Percentiles rank a stretch among this genome's conserved stretches.
Conservation (phyloP, 2,797 vertebrate genomes). For the Myripristis murdjan region DNA sequence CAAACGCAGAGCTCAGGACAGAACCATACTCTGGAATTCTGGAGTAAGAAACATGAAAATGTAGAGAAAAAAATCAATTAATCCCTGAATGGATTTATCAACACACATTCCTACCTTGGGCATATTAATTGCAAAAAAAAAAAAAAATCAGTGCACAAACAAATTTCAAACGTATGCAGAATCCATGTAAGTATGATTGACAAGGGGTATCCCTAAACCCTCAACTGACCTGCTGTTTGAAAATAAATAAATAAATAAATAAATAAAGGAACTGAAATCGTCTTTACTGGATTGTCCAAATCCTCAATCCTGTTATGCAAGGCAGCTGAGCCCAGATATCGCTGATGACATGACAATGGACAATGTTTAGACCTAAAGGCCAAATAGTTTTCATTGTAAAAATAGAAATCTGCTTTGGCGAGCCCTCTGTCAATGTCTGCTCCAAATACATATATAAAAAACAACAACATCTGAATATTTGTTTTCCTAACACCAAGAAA, state of each 20-base stretch:
- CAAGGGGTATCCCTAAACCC: neutral
- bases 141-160: neutral
- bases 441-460: neutral
- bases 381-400: neutral
- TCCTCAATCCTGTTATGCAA: slow-evolving; percentile 42
- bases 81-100: no score
- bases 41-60: slow-evolving; percentile 34
- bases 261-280: neutral
- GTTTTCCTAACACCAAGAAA: no score
- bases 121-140: no score
- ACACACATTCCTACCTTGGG: no score
- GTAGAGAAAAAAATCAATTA: no score
- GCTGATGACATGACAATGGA: neutral
- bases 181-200: neutral
- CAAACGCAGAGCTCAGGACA: slow-evolving; percentile 85
- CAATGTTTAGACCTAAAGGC: neutral
- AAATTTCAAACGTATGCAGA: neutral
- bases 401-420: neutral
- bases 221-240: neutral
- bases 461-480: neutral
- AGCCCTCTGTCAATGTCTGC: neutral
- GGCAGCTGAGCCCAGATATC: neutral
- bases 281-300: neutral
- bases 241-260: neutral
- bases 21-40: slow-evolving; percentile 96